Percentiles rank a stretch among this genome's conserved stretches.
Conservation (phyloP, 2,888 invertebrate genomes). For the Eupithecia dodoneata region DNA sequence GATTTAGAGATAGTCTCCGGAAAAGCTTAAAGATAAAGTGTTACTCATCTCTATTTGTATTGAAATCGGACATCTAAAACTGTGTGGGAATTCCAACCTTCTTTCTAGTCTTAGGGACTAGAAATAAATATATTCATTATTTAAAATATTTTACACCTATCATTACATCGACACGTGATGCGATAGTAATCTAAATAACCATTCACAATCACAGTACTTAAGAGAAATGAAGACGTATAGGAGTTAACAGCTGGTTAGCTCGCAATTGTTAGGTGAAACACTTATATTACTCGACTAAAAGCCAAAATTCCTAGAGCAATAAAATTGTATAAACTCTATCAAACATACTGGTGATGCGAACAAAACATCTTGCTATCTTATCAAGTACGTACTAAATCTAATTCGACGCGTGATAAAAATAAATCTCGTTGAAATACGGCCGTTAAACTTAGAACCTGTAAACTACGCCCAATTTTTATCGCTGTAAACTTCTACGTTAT, state of each 20-base stretch:
- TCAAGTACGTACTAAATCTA: constrained; percentile 13
- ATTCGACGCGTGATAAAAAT: constrained; percentile 20
- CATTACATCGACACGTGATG: no score
- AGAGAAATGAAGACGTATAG: no score
- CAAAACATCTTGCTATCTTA: constrained; percentile 2
- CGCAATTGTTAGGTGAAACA: no score
- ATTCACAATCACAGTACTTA: no score
- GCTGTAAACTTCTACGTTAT: constrained; percentile 33
- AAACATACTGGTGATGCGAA: not conserved
- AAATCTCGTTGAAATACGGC: constrained; percentile 1
- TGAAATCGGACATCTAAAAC: not conserved
- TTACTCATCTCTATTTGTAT: constrained; percentile 11
- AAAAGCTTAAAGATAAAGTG: not conserved
- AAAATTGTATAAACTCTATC: not conserved
- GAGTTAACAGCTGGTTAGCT: no score
- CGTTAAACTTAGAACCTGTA: constrained; percentile 12
- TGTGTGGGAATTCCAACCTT: not conserved
- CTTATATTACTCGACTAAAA: not conserved
- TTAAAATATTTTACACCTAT: no score
- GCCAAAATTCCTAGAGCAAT: not conserved
- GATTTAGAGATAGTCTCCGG: not conserved
- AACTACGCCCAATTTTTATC: constrained; percentile 24
- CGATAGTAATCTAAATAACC: no score
- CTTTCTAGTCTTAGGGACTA: not conserved
- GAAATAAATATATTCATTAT: no score